Evolutionary conservation across 2,888 invertebrate genomes (phyloP), one percentile per base, ranked within the genome.

Genomic region (Amiota communis): DNA sequence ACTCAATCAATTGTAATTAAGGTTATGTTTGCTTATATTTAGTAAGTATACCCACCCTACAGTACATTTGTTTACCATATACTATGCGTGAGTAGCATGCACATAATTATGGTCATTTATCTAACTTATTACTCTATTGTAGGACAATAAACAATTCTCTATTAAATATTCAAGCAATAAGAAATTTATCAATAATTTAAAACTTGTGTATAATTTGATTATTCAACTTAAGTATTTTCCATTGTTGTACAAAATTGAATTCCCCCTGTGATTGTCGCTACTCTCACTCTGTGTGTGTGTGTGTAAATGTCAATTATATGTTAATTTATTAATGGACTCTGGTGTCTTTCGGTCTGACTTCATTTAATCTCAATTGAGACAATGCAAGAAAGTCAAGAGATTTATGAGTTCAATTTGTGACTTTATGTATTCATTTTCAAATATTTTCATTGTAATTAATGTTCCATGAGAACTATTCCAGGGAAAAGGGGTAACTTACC

Each of bases 401-500:
- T 70, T 70, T 70, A 57, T 15, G 48, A 36, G 10, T 11, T n/a
- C 13, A 36, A 36, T 64, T 68, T 63, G 36, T 36, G 3, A 36
- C 10, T 63, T 15, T 46, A 36, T 36, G 23, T 63, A 63, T 63
- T 63, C 8, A 10, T n/a, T 17, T 63, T 13, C 46, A 36, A 23
- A 17, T n/a, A 63, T n/a, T 63, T 63, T 63, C 46, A 63, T 63
- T 36, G 46, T 36, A 36, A 36, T 36, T 36, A 36, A 36, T 36
- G 36, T 36, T 36, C 36, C 3, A 36, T 3, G 3, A 3, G 1
- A 1, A 23, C 23, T 2, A 36, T 36, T 36, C 2, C 8, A 6
- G 1, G 36, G 6, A 36, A 36, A 36, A 23, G 23, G 36, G 36
- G 36, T 36, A 68, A 87, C 89, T 91, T 91, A 96, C 97, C 94